Conservation (phyloP, 1,140 invertebrate genomes). For the Aradophagus sp. region DNA sequence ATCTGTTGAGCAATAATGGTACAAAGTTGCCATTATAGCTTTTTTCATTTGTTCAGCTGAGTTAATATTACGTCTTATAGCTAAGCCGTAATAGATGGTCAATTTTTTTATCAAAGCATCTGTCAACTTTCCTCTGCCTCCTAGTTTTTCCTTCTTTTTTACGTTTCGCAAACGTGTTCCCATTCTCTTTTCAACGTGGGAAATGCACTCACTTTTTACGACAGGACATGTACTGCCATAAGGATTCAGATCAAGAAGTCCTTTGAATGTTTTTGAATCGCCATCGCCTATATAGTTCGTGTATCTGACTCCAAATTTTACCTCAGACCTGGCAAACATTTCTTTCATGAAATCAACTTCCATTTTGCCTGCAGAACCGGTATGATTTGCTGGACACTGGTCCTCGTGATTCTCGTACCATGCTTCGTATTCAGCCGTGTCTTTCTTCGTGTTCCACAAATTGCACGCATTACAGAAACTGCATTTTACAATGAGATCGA, state of each 20-base stretch:
- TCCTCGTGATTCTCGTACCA: conserved; percentile 34
- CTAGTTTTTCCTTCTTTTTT: conserved; percentile 22
- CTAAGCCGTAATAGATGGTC: conserved; percentile 29
- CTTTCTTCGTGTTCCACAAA: conserved; percentile 30
- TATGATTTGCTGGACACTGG: conserved; percentile 25
- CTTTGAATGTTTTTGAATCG: conserved; percentile 35
- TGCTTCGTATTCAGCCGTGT: conserved; percentile 42
- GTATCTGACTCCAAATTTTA: conserved; percentile 26
- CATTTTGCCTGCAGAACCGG: conserved; percentile 37
- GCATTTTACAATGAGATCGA: conserved; percentile 50
- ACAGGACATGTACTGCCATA: conserved; percentile 25
- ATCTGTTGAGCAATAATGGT: conserved; percentile 16
- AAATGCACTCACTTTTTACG: conserved; percentile 40
- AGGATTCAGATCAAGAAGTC: conserved; percentile 10
- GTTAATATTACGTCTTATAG: conserved; percentile 31
- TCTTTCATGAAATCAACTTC: conserved; percentile 26
- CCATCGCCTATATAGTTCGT: conserved; percentile 43
- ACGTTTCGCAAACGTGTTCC: conserved; percentile 29
- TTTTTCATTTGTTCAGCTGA: conserved; percentile 37
- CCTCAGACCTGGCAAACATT: conserved; percentile 35
- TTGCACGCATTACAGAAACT: conserved; percentile 39
- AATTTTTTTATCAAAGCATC: conserved; percentile 39
- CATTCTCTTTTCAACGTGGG: conserved; percentile 40
- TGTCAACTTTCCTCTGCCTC: too few species aligned
- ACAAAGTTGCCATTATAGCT: conserved; percentile 41